These are phyloP conservation scores for Drosophila peninsularis DNA, from an alignment of 2,888 invertebrate species.

Conservation along the genomic window DNA sequence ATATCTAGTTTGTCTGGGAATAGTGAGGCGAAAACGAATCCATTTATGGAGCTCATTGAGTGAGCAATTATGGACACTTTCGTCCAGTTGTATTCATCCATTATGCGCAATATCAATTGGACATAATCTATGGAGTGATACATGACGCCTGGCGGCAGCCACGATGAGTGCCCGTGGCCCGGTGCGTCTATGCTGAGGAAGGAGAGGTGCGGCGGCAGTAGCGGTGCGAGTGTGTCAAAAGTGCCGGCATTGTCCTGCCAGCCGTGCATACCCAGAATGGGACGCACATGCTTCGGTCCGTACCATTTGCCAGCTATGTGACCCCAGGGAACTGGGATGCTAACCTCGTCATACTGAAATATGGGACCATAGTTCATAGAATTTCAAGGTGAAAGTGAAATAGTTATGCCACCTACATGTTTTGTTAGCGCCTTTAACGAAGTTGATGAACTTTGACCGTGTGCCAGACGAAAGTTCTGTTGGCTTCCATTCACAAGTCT, in stretches of 20 bases:
- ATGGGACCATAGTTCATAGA: not conserved
- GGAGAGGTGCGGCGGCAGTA: slow-evolving; percentile 85
- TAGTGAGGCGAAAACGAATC: slow-evolving; percentile 87
- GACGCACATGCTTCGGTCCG: slow-evolving; percentile 88
- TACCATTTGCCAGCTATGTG: slow-evolving; percentile 89
- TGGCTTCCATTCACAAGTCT: slow-evolving; percentile 25
- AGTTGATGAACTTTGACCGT: slow-evolving; percentile 32
- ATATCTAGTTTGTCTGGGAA: slow-evolving; percentile 86
- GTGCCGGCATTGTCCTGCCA: slow-evolving; percentile 90
- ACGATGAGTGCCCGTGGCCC: slow-evolving; percentile 90
- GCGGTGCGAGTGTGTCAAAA: slow-evolving; percentile 89
- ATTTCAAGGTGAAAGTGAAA: not conserved
- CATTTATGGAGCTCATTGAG: slow-evolving; percentile 88
- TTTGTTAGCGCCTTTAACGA: slow-evolving; percentile 50
- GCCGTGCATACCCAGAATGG: slow-evolving; percentile 90
- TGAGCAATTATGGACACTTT: slow-evolving; percentile 89
- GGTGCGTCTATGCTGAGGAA: slow-evolving; percentile 89
- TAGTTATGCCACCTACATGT: slow-evolving; percentile 49
- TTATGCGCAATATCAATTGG: slow-evolving; percentile 86
- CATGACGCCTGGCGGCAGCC: slow-evolving; percentile 87
- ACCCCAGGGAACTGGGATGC: slow-evolving; percentile 89
- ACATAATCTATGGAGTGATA: slow-evolving; percentile 85
- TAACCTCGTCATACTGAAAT: slow-evolving; percentile 87
- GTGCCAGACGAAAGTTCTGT: slow-evolving; percentile 14
- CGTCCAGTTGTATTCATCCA: slow-evolving; percentile 89